Evolutionary conservation across 2,888 invertebrate genomes (phyloP).

Genomic region (Azorinus chamasolen): DNA sequence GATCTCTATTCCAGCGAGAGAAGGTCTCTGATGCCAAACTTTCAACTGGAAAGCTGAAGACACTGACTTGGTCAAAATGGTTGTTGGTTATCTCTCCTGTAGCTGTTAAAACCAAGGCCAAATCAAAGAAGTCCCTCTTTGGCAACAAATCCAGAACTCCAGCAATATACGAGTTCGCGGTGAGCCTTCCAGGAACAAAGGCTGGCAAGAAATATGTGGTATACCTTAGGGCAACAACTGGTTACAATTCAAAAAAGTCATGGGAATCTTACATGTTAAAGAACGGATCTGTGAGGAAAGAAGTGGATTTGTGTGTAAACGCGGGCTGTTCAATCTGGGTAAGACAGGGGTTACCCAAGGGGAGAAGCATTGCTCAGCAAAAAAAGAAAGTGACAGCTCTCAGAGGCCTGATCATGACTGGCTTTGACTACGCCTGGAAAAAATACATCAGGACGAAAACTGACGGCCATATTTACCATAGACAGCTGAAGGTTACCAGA

Average conservation of each 20-base stretch:
- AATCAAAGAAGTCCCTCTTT: slow-evolving; percentile 29
- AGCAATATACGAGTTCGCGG: slow-evolving; percentile 67
- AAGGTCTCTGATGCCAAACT: slow-evolving; percentile 59
- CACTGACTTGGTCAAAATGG: slow-evolving; percentile 68
- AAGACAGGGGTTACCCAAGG: slow-evolving; percentile 49
- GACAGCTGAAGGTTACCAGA: slow-evolving; percentile 23
- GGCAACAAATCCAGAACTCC: slow-evolving; percentile 26
- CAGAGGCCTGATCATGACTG: slow-evolving; percentile 44
- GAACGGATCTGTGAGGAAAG: slow-evolving; percentile 37
- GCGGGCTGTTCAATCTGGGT: slow-evolving; percentile 60
- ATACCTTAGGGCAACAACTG: slow-evolving; percentile 38
- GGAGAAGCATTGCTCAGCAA: slow-evolving; percentile 9
- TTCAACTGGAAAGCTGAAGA: slow-evolving; percentile 52
- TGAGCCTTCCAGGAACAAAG: slow-evolving; percentile 45
- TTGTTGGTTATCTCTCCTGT: slow-evolving; percentile 40
- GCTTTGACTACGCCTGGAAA: slow-evolving; percentile 74
- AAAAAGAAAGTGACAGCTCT: slow-evolving; percentile 16
- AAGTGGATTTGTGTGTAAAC: slow-evolving; percentile 53
- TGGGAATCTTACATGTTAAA: slow-evolving; percentile 60
- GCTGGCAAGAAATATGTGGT: slow-evolving; percentile 64
- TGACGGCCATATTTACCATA: slow-evolving; percentile 15
- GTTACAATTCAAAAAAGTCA: slow-evolving; percentile 18
- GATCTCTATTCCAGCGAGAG: slow-evolving; percentile 55
- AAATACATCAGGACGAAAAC: slow-evolving; percentile 45
- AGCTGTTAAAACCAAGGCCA: slow-evolving; percentile 28